Percentiles rank a stretch among this genome's conserved stretches.
These are phyloP conservation scores for Charadrius vociferus DNA, from an alignment of 2,113 vertebrate genomes.

Conservation along the genomic window DNA sequence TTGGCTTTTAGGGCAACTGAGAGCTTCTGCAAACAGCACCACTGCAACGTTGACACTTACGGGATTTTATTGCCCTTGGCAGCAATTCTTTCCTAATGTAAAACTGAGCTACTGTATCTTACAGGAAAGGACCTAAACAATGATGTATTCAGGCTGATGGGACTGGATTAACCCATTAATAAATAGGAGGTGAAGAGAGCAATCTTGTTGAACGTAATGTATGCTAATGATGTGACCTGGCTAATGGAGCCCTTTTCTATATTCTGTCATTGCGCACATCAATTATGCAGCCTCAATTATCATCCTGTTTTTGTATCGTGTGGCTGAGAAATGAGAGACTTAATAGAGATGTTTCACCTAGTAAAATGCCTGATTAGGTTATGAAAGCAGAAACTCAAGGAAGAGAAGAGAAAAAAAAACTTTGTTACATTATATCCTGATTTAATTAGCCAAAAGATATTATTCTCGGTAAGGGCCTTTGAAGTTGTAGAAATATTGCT, in stretches of 20 bases:
- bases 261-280: slow-evolving; percentile 68
- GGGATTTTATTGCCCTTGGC: slow-evolving; percentile 9
- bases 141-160: slow-evolving; percentile 61
- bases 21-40: background rate
- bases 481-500: slow-evolving; percentile 47
- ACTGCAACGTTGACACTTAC: background rate
- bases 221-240: slow-evolving; percentile 76
- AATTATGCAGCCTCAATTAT: slow-evolving; percentile 75
- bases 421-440: slow-evolving; percentile 59
- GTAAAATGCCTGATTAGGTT: slow-evolving; percentile 71
- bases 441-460: slow-evolving; percentile 61
- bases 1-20: background rate
- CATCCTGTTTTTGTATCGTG: slow-evolving; percentile 65
- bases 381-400: slow-evolving; percentile 69
- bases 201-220: slow-evolving; percentile 76
- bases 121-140: slow-evolving; percentile 60
- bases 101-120: slow-evolving; percentile 54
- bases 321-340: slow-evolving; percentile 66
- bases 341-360: slow-evolving; percentile 73
- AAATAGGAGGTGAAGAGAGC: slow-evolving; percentile 73
- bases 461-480: slow-evolving; percentile 42
- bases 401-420: slow-evolving; percentile 9
- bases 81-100: slow-evolving; percentile 25
- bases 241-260: slow-evolving; percentile 74
- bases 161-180: slow-evolving; percentile 74